Evolutionary conservation across 2,797 vertebrate genomes (phyloP), one percentile per base, ranked within the genome.

Genomic region (Syngnathus acus): DNA sequence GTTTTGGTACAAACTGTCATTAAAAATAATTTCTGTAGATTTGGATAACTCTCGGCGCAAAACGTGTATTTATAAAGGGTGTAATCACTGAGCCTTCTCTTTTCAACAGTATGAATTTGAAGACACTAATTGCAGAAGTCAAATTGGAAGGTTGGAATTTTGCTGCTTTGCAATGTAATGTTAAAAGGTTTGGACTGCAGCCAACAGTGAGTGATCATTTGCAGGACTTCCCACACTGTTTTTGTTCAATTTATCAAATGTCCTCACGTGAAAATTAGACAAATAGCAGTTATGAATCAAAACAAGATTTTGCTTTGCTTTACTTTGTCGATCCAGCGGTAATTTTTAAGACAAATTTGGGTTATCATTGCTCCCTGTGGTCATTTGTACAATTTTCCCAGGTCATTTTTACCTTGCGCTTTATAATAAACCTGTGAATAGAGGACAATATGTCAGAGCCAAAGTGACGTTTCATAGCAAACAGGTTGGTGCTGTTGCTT

Each of bases 391-490:
- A 37, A 37, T 37, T n/a, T 9, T 51, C 5, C 14, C 26, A 37
- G 14, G 13, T 58, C 55, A 58, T 7, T 17, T 16, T 58, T 58
- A 37, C 16, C 55, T 16, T 37, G 14, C 17, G 32, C 13, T 16
- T 37, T 16, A 37, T 58, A 11, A 13, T 26, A 26, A 37, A 37
- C 14, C 55, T 84, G 62, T 21, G 74, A 83, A 76, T 48, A 69
- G 76, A n/a, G 19, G 19, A n/a, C 16, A 51, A n/a, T 51, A 9
- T 9, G n/a, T n/a, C 19, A 21, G n/a, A 51, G 50, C 3, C 8
- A n/a, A n/a, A 9, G 7, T 3, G 19, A n/a, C 4, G n/a, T 21
- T 51, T 19, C 50, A 47, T 17, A 47, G 45, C 45, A 47, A 17
- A 6, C 45, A 17, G 45, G 45, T 17, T 47, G n/a, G 2, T 21